Evolutionary conservation across 2,888 invertebrate genomes (phyloP), one percentile per base, ranked within the genome.

Genomic region (Orthosia gracilis): DNA sequence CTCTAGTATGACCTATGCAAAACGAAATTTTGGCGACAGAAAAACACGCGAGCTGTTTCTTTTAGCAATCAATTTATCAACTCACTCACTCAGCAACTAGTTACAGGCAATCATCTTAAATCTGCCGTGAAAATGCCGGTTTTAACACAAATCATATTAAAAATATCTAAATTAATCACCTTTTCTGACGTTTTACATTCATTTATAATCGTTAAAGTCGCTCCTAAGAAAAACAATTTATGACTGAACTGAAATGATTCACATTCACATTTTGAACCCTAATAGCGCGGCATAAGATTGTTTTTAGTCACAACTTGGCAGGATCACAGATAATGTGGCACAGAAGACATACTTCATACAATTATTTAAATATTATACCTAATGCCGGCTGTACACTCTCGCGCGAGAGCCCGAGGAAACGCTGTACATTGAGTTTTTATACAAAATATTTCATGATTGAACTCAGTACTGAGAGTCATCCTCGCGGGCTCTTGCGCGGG

Each of bases 131-230:
- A 70, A 58, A 62, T 31, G 5, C 50, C 9, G n/a, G 9, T 81
- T 76, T 68, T 68, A 78, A 68, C 75, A 70, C 73, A 78, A 85
- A 77, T 78, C 61, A 80, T 67, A 73, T 70, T 13, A 61, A 79
- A 78, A 59, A 65, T 62, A 67, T 78, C 59, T 47, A 21, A 86
- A 85, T 76, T 74, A 78, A 82, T 80, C 78, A 79, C 63, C n/a
- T 17, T 68, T 47, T 31, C 78, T 76, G 77, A 85, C 78, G 49
- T 62, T 59, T 69, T 11, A 76, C 80, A 85, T 76, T 73, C 72
- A 78, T 85, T 76, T 78, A 68, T 72, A 69, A 80, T 80, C 76
- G 74, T 85, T 80, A 85, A 85, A 78, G 80, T 82, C 84, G 55
- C 21, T 64, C 0, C 64, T 73, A 76, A 78, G 76, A 83, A 79